Conservation (phyloP, 2,797 vertebrate genomes). For the Brachyalestes nurse region DNA sequence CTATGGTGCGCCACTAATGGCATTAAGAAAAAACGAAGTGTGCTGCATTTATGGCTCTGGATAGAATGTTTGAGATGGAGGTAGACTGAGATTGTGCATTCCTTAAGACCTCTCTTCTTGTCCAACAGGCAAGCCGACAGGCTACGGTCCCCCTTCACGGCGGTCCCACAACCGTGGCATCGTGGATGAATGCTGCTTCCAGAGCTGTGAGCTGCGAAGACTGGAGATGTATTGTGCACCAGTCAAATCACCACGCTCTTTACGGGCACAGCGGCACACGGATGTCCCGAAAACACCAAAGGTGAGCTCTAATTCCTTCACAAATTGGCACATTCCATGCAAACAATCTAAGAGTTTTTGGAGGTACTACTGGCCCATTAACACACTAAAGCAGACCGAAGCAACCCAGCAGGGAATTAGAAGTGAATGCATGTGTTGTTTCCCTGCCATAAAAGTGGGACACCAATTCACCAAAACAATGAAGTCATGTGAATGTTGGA, state of each 20-base stretch:
- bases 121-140: slow-evolving; percentile 89
- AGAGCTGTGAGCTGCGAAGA: slow-evolving; percentile 94
- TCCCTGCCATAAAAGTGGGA: no score
- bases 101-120: not conserved
- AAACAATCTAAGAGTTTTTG: no score
- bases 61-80: not conserved
- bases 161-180: slow-evolving; percentile 91
- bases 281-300: slow-evolving; percentile 92
- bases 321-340: not conserved
- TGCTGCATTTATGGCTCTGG: not conserved
- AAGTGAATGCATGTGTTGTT: no score
- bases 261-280: slow-evolving; percentile 95
- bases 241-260: slow-evolving; percentile 89
- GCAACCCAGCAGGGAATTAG: no score
- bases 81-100: not conserved
- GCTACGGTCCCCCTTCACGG: slow-evolving; percentile 91
- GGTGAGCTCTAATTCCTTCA: slow-evolving; percentile 65
- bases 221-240: slow-evolving; percentile 99
- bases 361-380: no score
- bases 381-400: not conserved
- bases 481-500: no score
- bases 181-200: slow-evolving; percentile 99
- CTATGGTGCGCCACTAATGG: slow-evolving; percentile 10
- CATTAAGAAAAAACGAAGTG: not conserved
- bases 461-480: no score